Evolutionary conservation across 2,888 invertebrate genomes (phyloP), one percentile per base, ranked within the genome.

Genomic region (Dinocampus coccinellae): DNA sequence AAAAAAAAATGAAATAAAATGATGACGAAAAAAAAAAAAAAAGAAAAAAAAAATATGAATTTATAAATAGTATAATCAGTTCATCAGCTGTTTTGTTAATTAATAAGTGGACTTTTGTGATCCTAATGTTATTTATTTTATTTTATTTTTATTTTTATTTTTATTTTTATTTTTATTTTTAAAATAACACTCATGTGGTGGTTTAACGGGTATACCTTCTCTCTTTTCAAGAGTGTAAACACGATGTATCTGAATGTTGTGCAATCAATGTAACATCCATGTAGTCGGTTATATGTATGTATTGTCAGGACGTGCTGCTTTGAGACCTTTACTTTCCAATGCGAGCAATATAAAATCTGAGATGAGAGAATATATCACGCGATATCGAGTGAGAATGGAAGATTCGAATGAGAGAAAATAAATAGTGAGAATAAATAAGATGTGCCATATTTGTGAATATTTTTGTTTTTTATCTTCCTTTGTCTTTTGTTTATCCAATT

Each of bases 311-410:
- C 58, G 47, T 36, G 36, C 55, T 52, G 24, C 33, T 22, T 24
- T 29, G 61, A 71, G 71, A 66, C 71, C 71, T 71, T 71, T 71
- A 71, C 71, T 71, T 71, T 71, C 71, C 71, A 71, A 67, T 26
- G 16, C 47, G 47, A 47, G n/a, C 47, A n/a, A 47, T 20, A 47
- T 47, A 47, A 47, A 47, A 47, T 9, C 47, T 33, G 20, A 62
- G 42, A 34, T 58, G 26, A 53, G 42, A 36, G 62, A 61, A 47
- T 29, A 42, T 42, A 52, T 60, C 33, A 33, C 26, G 33, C 58
- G 58, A 26, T n/a, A 33, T 11, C 11, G 24, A 13, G 10, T 53
- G 53, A 20, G 60, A 58, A 47, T 36, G 39, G 39, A 47, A 47
- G 58, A 68, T 68, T n/a, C n/a, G n/a, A 58, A 24, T 20, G 7